phyloP scores from a whole-genome alignment of 1,140 invertebrate species.

The Apolygus lucorum region DNA sequence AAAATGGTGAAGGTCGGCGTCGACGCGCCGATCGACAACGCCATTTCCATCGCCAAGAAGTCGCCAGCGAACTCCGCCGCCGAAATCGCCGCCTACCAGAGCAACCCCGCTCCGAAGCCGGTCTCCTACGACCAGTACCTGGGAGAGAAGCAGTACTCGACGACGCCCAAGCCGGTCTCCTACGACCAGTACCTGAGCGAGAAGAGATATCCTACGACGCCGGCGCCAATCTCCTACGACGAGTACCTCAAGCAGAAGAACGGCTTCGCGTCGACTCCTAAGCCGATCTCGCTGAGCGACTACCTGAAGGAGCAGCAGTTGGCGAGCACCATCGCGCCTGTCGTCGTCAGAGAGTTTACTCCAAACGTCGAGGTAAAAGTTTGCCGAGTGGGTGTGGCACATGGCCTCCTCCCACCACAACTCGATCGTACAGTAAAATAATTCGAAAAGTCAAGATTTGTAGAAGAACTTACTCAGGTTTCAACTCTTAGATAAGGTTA shows the following conservation, averaged over 20 bases:
- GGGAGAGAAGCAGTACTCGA: slow-evolving; percentile 7
- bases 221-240: slow-evolving; percentile 6
- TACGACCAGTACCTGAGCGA: slow-evolving; percentile 30
- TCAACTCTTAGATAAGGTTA: too few species aligned
- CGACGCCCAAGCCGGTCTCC: slow-evolving; percentile 25
- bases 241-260: slow-evolving; percentile 15
- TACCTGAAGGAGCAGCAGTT: slow-evolving; percentile 5
- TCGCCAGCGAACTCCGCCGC: neutral
- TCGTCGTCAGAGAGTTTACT: neutral
- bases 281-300: slow-evolving; percentile 9
- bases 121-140: slow-evolving; percentile 14
- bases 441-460: too few species aligned
- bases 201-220: slow-evolving; percentile 5
- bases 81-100: neutral
- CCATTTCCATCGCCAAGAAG: slow-evolving; percentile 55
- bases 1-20: slow-evolving; percentile 69
- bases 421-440: too few species aligned
- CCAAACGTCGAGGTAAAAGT: slow-evolving; percentile 22
- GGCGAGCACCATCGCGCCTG: slow-evolving; percentile 4
- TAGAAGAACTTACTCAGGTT: too few species aligned
- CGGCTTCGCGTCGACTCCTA: neutral
- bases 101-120: slow-evolving; percentile 14
- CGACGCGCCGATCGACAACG: slow-evolving; percentile 55
- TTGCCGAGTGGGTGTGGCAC: too few species aligned
- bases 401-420: too few species aligned